Evolutionary conservation across 2,113 vertebrate species (phyloP), one percentile per base, ranked within the genome.

Genomic region (Mobula birostris): DNA sequence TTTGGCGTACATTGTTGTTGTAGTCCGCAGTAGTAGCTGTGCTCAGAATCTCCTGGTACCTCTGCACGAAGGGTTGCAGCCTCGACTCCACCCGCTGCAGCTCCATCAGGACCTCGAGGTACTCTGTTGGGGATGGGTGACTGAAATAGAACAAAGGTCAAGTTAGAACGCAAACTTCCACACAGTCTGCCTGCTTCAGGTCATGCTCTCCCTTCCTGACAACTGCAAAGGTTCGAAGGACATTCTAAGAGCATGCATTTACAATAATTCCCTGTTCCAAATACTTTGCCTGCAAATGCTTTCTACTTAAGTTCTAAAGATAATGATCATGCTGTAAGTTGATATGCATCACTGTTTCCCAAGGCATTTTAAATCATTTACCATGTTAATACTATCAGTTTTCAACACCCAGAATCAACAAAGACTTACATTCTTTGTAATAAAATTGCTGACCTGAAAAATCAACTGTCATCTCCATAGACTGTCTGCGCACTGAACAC

Each of bases 1-100:
- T 17, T 58, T 40, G 7, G 15, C 97, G 95, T 97, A 99, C 98
- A 0, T 97, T 97, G 94, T 98, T 98, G 95, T 97, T 98, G 96
- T 98, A 98, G 95, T 98, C 97, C 0, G 97, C 96, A 0, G 96
- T 96, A 94, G 97, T 96, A 9, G 98, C 98, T 0, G 97, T 96
- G 36, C 98, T 97, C 94, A 99, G 96, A 94, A 99, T 97, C 94
- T 97, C 97, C 63, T 98, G 97, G 94, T 97, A 98, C 94, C 98
- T 97, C 95, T 98, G 98, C 94, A 98, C 96, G 95, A 98, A 98
- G 7, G 98, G 98, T 95, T 98, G 97, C 58, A 99, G 97, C 77
- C 98, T 95, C 95, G 97, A 97, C 95, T 98, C 98, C 66, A 98
- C 96, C 74, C 98, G 95, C 36, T 97, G 97, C 2, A 98, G 96